These are phyloP conservation scores for Drosophila miranda DNA, from an alignment of 1,140 invertebrate genomes.

Conservation along the genomic window DNA sequence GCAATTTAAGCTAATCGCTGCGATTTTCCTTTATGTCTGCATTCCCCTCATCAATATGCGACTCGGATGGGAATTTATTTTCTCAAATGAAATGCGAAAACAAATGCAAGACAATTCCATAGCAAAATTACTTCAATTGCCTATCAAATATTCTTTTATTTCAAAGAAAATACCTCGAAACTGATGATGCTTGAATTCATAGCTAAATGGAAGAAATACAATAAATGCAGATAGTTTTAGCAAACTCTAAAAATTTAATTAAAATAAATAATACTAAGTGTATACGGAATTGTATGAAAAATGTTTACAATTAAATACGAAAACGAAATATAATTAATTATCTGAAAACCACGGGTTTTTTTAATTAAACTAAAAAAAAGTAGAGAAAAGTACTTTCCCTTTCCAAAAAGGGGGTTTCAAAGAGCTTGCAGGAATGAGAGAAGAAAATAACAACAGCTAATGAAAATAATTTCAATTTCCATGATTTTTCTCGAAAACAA, in stretches of 20 bases:
- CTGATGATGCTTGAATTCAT: slow-evolving; percentile 15
- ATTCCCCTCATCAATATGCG: slow-evolving; percentile 24
- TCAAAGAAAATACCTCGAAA: background rate
- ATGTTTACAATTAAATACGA: slow-evolving; percentile 6
- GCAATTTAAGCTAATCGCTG: slow-evolving; percentile 75
- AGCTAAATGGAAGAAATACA: slow-evolving; percentile 41
- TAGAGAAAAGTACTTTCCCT: no score
- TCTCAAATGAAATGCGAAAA: slow-evolving; percentile 16
- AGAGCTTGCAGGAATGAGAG: no score
- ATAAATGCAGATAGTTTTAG: slow-evolving; percentile 22
- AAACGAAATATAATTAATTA: slow-evolving; percentile 8
- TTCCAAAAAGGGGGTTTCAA: no score
- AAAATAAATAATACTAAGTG: background rate
- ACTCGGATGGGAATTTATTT: slow-evolving; percentile 12
- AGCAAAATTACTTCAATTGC: slow-evolving; percentile 18
- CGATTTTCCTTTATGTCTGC: slow-evolving; percentile 67
- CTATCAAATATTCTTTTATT: background rate
- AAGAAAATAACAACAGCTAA: background rate
- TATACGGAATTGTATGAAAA: slow-evolving; percentile 21
- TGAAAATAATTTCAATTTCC: slow-evolving; percentile 10
- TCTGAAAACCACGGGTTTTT: background rate
- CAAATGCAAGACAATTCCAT: slow-evolving; percentile 21
- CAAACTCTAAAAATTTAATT: slow-evolving; percentile 7
- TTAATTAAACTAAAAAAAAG: no score
- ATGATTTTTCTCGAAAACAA: slow-evolving; percentile 1